phyloP scores from a whole-genome alignment of 2,113 vertebrate species.

The Pelecanus crispus region DNA sequence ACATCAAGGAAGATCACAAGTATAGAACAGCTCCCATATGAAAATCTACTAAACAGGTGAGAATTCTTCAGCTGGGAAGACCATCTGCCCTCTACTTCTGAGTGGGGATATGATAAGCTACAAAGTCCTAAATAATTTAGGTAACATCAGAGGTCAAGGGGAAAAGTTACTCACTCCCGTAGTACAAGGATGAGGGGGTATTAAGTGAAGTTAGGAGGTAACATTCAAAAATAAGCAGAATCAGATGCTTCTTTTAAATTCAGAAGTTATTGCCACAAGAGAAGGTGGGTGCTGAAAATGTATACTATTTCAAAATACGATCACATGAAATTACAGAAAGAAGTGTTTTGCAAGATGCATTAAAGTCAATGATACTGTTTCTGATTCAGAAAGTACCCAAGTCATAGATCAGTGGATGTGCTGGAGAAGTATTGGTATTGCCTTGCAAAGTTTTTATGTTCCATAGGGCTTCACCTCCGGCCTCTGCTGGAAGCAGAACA shows the following conservation, averaged over 20 bases:
- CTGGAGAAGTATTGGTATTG: background rate
- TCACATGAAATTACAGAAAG: background rate
- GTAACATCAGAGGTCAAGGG: background rate
- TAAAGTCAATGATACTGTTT: background rate
- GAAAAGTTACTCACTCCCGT: background rate
- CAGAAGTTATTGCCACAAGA: background rate
- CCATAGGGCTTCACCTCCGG: background rate
- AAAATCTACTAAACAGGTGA: background rate
- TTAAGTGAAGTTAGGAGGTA: background rate
- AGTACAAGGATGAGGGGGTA: background rate
- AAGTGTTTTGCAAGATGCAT: background rate
- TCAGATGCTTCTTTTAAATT: background rate
- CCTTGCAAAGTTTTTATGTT: background rate
- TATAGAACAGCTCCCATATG: background rate
- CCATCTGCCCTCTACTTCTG: background rate
- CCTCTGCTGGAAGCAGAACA: background rate
- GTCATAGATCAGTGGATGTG: background rate
- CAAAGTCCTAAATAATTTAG: background rate
- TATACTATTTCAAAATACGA: background rate
- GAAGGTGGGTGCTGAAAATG: background rate
- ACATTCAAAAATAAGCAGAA: background rate
- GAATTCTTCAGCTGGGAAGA: background rate
- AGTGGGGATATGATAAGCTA: background rate
- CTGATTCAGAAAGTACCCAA: background rate
- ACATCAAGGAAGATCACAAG: background rate